Percentiles rank a stretch among this genome's conserved stretches.
These are phyloP conservation scores for Eupristina koningsbergeri DNA, from an alignment of 1,140 invertebrate genomes.

Conservation along the genomic window DNA sequence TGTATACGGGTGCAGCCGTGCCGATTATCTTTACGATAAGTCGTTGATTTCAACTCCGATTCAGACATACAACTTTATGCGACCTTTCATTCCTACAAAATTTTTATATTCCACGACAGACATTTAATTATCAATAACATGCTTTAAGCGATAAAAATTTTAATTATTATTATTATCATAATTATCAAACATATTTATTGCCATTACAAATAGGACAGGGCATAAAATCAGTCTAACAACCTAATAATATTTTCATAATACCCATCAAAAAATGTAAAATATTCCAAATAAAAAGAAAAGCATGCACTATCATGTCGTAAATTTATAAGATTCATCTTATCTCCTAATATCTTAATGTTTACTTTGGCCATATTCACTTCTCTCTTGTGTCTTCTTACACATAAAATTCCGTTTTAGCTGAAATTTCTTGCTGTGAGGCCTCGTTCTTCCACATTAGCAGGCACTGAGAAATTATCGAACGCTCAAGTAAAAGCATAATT, in stretches of 20 bases:
- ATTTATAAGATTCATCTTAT: neutral
- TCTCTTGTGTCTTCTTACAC: constrained; percentile 71
- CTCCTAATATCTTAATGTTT: neutral
- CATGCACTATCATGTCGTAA: neutral
- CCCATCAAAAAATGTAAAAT: neutral
- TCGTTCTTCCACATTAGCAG: constrained; percentile 94
- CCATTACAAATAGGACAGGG: neutral
- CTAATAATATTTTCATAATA: neutral
- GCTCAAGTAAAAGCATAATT: neutral
- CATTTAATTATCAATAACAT: neutral
- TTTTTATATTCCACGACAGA: neutral
- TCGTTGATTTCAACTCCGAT: constrained; percentile 2
- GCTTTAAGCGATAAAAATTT: neutral
- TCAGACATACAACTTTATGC: neutral
- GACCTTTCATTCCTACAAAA: neutral
- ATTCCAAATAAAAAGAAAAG: neutral
- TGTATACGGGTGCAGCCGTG: neutral
- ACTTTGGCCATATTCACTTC: neutral
- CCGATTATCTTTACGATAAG: constrained; percentile 18
- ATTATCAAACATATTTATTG: neutral
- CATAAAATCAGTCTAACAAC: too few species aligned
- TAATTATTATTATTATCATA: neutral
- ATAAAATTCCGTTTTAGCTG: constrained; percentile 89
- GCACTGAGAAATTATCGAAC: constrained; percentile 76
- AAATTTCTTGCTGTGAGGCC: constrained; percentile 89